Conservation (phyloP, 1,140 invertebrate genomes). For the Propsilocerus akamusi region DNA sequence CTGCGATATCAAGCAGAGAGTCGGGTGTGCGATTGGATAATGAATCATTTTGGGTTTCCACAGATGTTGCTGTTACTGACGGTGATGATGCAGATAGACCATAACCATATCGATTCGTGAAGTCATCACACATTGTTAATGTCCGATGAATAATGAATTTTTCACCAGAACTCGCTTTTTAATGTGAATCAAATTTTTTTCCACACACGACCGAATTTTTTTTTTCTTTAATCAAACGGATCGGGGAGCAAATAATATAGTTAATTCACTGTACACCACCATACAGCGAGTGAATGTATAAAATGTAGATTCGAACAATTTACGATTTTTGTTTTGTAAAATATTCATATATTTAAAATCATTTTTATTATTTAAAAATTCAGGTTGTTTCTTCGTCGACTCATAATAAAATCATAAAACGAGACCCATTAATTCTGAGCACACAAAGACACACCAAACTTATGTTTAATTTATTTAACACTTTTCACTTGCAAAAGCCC, state of each 20-base stretch:
- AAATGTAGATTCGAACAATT: slow-evolving; percentile 1
- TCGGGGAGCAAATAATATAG: background rate
- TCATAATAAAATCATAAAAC: slow-evolving; percentile 4
- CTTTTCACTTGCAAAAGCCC: background rate
- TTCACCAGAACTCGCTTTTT: no score
- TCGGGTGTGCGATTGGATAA: slow-evolving; percentile 22
- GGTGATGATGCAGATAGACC: no score
- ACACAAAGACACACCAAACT: background rate
- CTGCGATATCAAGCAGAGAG: slow-evolving; percentile 60
- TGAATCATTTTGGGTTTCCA: background rate
- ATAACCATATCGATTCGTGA: background rate
- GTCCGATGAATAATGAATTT: slow-evolving; percentile 3
- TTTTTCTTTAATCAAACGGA: background rate
- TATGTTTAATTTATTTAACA: slow-evolving; percentile 4
- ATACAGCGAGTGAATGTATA: no score
- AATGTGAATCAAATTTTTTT: background rate
- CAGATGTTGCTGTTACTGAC: background rate
- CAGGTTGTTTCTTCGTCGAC: background rate
- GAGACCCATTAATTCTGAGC: background rate
- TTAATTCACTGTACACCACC: no score
- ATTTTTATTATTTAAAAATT: slow-evolving; percentile 4
- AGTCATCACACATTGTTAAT: slow-evolving; percentile 1
- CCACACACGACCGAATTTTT: background rate
- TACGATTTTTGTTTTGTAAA: background rate
- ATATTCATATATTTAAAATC: slow-evolving; percentile 4